A percentile compares a stretch with the other conserved stretches of the same genome.
Evolutionary conservation across 37 sponge, comb jelly and placozoan genomes (phyloP).

Genomic region (Aplysina aerophoba): DNA sequence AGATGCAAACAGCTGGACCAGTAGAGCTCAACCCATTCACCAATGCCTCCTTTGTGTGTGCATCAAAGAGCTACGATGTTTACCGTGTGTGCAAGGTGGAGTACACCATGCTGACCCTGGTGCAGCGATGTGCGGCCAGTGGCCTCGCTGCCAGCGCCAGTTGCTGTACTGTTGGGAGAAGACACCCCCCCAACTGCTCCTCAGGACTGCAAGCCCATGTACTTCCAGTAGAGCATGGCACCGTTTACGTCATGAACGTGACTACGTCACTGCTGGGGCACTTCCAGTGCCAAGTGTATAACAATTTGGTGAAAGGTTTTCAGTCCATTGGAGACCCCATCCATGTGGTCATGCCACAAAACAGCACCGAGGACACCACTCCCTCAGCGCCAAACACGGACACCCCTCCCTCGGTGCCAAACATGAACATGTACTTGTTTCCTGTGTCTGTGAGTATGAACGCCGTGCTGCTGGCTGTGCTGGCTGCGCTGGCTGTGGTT

Average conservation of each 20-base stretch:
- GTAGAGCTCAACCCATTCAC: background rate
- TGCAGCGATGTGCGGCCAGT: background rate
- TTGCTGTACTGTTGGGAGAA: background rate
- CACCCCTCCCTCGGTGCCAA: no score
- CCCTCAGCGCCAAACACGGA: no score
- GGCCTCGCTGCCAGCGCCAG: background rate
- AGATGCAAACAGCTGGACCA: background rate
- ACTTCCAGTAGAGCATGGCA: no score
- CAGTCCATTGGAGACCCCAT: slow-evolving; percentile 26
- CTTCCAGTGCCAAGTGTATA: slow-evolving; percentile 17
- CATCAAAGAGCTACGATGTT: background rate
- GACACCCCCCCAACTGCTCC: background rate
- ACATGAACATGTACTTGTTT: background rate
- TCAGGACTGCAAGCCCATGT: background rate
- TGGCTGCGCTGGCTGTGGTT: no score
- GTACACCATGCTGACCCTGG: background rate
- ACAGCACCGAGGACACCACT: no score
- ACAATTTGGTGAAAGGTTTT: background rate
- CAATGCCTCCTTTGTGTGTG: background rate
- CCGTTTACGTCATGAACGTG: no score
- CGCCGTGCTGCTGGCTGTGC: no score
- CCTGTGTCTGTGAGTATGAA: background rate
- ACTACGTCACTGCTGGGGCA: background rate
- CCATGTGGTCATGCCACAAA: background rate
- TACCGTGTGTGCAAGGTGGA: background rate